A percentile compares a stretch with the other conserved stretches of the same genome.
Evolutionary conservation across 2,797 vertebrate species (phyloP).

Genomic region (Thunnus albacares): DNA sequence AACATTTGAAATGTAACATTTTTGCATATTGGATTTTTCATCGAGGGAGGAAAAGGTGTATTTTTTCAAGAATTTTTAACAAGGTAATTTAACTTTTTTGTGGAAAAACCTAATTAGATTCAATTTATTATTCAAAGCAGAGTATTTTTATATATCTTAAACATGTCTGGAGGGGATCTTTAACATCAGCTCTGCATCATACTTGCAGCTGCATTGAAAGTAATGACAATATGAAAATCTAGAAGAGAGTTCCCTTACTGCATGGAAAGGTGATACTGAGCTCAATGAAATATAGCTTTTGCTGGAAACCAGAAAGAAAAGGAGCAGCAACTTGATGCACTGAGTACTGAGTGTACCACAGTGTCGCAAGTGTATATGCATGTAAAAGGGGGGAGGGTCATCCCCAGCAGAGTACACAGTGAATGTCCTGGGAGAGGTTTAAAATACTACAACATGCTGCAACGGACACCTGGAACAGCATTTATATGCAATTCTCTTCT

Average conservation of each 20-base stretch:
- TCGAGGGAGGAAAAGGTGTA: too few species aligned
- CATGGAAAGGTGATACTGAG: constrained; percentile 28
- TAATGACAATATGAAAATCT: constrained; percentile 25
- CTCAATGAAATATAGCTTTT: constrained; percentile 9
- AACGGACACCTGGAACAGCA: constrained; percentile 48
- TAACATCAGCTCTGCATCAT: constrained; percentile 13
- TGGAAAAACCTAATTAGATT: not conserved
- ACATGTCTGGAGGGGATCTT: not conserved
- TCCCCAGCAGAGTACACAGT: constrained; percentile 1
- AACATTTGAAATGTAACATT: too few species aligned
- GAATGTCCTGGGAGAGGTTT: constrained; percentile 31
- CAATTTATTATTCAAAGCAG: not conserved
- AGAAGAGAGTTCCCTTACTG: constrained; percentile 8
- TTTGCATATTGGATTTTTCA: too few species aligned
- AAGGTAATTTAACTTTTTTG: too few species aligned
- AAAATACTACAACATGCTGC: constrained; percentile 39
- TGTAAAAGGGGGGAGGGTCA: constrained; percentile 14
- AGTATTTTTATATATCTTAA: not conserved
- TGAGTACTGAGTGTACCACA: not conserved
- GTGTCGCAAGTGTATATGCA: not conserved
- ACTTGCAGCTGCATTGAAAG: constrained; percentile 23
- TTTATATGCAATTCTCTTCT: constrained; percentile 50
- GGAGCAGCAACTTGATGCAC: constrained; percentile 21
- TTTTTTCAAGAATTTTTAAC: too few species aligned
- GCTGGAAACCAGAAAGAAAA: constrained; percentile 6